These are phyloP conservation scores for Lepidocyrtoides sp. DNA, from an alignment of 2,888 invertebrate species.

Conservation along the genomic window DNA sequence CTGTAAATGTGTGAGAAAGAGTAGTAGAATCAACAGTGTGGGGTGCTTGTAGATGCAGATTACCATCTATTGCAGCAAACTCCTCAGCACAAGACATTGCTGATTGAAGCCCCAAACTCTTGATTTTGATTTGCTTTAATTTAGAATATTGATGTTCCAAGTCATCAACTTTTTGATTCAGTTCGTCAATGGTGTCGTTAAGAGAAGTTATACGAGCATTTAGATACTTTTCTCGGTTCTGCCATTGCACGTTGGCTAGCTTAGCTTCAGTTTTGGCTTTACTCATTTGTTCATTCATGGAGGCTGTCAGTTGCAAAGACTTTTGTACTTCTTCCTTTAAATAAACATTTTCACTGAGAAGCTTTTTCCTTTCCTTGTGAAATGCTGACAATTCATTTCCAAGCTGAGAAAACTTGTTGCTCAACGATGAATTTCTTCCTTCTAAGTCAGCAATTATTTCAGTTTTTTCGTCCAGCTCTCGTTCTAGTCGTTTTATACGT, in stretches of 20 bases:
- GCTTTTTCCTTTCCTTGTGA: constrained; percentile 60
- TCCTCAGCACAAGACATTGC: too few relatives aligned
- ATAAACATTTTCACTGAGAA: constrained; percentile 60
- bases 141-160: constrained; percentile 47
- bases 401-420: constrained; percentile 58
- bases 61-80: too few relatives aligned
- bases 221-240: constrained; percentile 52
- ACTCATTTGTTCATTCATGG: constrained; percentile 54
- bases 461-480: constrained; percentile 62
- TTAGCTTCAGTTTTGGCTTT: constrained; percentile 17
- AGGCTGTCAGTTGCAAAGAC: not conserved
- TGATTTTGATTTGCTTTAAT: constrained; percentile 36
- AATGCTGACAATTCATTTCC: constrained; percentile 68
- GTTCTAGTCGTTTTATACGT: constrained; percentile 70
- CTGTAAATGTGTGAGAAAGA: too few relatives aligned
- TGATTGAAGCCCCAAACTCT: not conserved
- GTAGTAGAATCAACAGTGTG: too few relatives aligned
- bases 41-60: too few relatives aligned
- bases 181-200: not conserved
- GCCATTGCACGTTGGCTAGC: constrained; percentile 28
- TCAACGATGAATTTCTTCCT: constrained; percentile 62
- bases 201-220: constrained; percentile 48
- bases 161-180: constrained; percentile 50
- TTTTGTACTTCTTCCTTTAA: constrained; percentile 48
- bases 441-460: constrained; percentile 53